Conservation (phyloP, 2,888 invertebrate species). For the Trissolcus japonicus region DNA sequence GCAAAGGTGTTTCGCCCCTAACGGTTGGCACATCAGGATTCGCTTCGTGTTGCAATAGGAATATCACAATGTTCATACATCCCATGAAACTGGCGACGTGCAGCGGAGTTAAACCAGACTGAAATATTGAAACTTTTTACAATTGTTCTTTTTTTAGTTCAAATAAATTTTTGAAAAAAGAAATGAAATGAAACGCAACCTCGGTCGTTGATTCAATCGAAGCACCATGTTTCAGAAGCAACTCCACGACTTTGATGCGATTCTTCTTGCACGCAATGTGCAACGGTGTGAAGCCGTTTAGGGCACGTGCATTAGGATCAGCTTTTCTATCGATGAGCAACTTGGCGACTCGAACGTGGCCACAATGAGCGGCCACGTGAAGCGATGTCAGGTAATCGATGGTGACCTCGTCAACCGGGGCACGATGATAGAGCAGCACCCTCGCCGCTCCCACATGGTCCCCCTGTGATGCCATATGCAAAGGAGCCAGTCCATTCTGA, state of each 20-base stretch:
- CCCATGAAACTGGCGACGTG: conserved; percentile 99
- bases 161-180: no score
- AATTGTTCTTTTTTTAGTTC: not conserved
- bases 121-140: conserved; percentile 20
- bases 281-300: conserved; percentile 98
- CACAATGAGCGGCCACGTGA: conserved; percentile 96
- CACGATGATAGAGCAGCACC: conserved; percentile 92
- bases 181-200: conserved; percentile 69
- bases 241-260: conserved; percentile 95
- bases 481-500: conserved; percentile 93
- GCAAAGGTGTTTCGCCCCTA: conserved; percentile 98
- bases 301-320: conserved; percentile 96
- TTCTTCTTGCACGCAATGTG: conserved; percentile 99
- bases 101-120: conserved; percentile 94
- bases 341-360: conserved; percentile 95
- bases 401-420: conserved; percentile 99
- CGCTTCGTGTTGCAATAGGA: conserved; percentile 97
- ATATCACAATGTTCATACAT: conserved; percentile 99
- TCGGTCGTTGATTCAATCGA: conserved; percentile 85
- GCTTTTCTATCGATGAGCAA: conserved; percentile 94
- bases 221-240: conserved; percentile 96
- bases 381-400: conserved; percentile 98
- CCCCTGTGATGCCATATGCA: conserved; percentile 99
- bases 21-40: conserved; percentile 98
- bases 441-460: conserved; percentile 98